Base-by-base conservation (phyloP, 2,113 vertebrate genomes). In the Puffinus mauretanicus region DNA sequence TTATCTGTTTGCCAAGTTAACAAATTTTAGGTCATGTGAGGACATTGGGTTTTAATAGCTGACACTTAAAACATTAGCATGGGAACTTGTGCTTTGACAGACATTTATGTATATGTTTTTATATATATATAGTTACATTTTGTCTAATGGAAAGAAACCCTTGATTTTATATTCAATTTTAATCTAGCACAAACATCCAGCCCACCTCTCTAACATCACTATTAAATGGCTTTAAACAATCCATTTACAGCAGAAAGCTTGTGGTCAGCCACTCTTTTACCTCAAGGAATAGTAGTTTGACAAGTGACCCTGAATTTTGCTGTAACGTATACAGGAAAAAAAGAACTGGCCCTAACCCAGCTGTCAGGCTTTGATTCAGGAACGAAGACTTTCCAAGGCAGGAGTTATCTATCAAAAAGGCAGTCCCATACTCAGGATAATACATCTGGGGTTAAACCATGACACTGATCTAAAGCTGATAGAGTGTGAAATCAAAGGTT, bases 401-500 rank as follows among this genome's bases (percentile, higher is more conserved):
- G 83, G 65, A 97, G 92, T 90, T 97, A 97, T 97, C 97, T 93
- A 88, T 98, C 96, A 98, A 96, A 97, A 87, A 58, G 75, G 76
- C 96, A 97, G 94, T 84, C 86, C 80, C 67, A 93, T 51, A 88
- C 82, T 96, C 91, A 81, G 91, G 96, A 89, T 97, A 96, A 97
- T 97, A 89, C 79, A 96, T 98, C 94, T 96, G 51, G 51, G 51
- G 51, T 52, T 52, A 52, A 52, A 52, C 25, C 25, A 52, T 7
- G 25, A 52, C 25, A 27, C 51, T 52, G 95, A 97, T 97, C 82
- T 96, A 93, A 97, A 95, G 47, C 85, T 95, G 88, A 96, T 95
- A 95, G 92, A 87, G 91, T 96, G 91, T 97, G 95, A 97, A 98
- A 97, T 98, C 97, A 97, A 92, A 95, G 92, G 90, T 71, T 97